A percentile compares a stretch with the other conserved stretches of the same genome.
Conservation (phyloP, 2,888 invertebrate genomes). For the Stramonita haemastoma region DNA sequence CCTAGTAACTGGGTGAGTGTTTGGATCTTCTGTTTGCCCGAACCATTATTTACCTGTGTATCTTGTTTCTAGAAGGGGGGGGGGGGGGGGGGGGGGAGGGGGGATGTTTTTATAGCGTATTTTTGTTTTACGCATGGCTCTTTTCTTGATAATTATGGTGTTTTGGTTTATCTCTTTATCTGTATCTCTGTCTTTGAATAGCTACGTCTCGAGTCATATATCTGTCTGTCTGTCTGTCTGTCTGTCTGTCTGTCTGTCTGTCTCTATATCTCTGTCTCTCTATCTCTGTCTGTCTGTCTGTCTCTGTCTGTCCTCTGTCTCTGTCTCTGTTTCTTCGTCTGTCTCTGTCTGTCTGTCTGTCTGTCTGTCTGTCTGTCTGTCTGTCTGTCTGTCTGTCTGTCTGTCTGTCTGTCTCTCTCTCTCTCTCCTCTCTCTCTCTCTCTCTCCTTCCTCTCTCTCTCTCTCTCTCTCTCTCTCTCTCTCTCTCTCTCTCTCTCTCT, state of each 20-base stretch:
- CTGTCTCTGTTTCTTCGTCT: background rate
- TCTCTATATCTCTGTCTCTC: background rate
- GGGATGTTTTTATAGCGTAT: no score
- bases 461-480: background rate
- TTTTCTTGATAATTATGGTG: no score
- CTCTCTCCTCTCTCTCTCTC: no score
- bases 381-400: background rate
- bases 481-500: background rate
- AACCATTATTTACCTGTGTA: background rate
- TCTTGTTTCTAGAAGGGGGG: background rate
- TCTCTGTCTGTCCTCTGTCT: background rate
- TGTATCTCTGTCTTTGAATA: background rate
- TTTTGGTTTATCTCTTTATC: background rate
- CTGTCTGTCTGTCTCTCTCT: background rate
- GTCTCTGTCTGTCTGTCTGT: background rate
- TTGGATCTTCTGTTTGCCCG: background rate
- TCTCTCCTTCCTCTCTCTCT: no score
- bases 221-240: background rate
- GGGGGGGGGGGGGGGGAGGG: no score
- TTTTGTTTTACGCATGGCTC: no score
- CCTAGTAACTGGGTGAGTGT: constrained; percentile 71
- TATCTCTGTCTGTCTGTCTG: background rate
- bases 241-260: background rate
- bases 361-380: background rate
- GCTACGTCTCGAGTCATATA: background rate